Conservation (phyloP, 1,140 invertebrate species). For the Tetragonula clypearis region DNA sequence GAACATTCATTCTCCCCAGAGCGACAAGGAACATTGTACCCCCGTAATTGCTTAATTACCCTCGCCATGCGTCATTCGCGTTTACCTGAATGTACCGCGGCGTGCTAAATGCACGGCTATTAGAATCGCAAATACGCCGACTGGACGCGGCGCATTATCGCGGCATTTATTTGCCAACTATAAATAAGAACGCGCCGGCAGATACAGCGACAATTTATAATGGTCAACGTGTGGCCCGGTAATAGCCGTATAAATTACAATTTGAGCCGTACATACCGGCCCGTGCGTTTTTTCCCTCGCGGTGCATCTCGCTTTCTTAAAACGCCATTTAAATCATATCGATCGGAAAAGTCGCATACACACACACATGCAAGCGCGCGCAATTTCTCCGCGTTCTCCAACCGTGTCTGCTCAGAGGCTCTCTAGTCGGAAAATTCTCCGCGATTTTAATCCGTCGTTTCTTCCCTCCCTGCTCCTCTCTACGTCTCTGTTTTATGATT, state of each 20-base stretch:
- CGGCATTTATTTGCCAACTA: constrained; percentile 32
- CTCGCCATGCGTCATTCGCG: constrained; percentile 12
- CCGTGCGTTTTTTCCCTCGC: background rate
- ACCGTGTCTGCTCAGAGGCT: too few species aligned
- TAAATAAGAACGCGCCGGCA: constrained; percentile 21
- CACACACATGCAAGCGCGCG: too few species aligned
- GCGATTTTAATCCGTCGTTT: background rate
- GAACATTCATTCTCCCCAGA: background rate
- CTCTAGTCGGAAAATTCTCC: constrained; percentile 5
- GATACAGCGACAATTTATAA: constrained; percentile 37
- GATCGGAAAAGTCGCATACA: constrained; percentile 14
- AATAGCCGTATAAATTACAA: constrained; percentile 40
- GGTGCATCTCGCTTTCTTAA: constrained; percentile 16
- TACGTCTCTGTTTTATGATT: constrained; percentile 34
- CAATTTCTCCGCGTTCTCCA: background rate
- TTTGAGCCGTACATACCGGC: constrained; percentile 5
- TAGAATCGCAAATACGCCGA: constrained; percentile 8
- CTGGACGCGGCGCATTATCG: background rate
- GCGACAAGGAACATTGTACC: constrained; percentile 12
- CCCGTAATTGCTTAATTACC: constrained; percentile 29
- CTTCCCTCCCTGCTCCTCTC: background rate
- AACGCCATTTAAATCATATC: constrained; percentile 29
- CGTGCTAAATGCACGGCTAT: constrained; percentile 9
- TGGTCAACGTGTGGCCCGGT: constrained; percentile 9
- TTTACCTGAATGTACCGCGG: constrained; percentile 11